Evolutionary conservation across 1,140 invertebrate species (phyloP), one percentile per base, ranked within the genome.

Genomic region (Pseudomyrmex dendroicus): DNA sequence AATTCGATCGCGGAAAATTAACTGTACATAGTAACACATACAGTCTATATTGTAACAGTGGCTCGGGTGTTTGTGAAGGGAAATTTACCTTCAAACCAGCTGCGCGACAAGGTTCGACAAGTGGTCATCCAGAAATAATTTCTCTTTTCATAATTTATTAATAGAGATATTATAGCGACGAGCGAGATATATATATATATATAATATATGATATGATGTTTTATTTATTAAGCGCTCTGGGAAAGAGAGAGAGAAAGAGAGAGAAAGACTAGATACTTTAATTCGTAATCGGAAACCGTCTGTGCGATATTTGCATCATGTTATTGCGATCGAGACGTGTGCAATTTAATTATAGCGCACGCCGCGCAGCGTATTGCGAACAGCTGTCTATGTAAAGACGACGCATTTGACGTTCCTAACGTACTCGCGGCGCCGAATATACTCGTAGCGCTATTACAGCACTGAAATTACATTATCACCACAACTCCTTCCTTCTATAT

Each of bases 391-490:
- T 35, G 76, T 17, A 80, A 80, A 57, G 76, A 50, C 76, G 76
- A 50, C 76, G 76, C 76, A 80, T 72, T 80, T 80, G 76, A 72
- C 66, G 76, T 72, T 80, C 54, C 66, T 61, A n/a, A 80, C 8
- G 66, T 72, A 68, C 46, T 62, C 46, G 46, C 52, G 52, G 62
- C 48, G 22, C 52, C 64, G 44, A 78, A 78, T 78, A 72, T 72
- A 72, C 59, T 72, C 66, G 54, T 44, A 54, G 20, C 54, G 54
- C 76, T 80, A 80, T 80, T 80, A 80, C 76, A 59, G 44, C 20
- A 22, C 66, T 72, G 76, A 80, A 80, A 80, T 80, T 61, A 80
- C 76, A 80, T 80, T 80, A 80, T 80, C 66, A 72, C 66, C 22
- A 48, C 20, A 13, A 72, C 64, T 72, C n/a, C 66, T 66, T 59